These are phyloP conservation scores for Syngnathus floridae DNA, from an alignment of 2,113 vertebrate species.

Conservation along the genomic window DNA sequence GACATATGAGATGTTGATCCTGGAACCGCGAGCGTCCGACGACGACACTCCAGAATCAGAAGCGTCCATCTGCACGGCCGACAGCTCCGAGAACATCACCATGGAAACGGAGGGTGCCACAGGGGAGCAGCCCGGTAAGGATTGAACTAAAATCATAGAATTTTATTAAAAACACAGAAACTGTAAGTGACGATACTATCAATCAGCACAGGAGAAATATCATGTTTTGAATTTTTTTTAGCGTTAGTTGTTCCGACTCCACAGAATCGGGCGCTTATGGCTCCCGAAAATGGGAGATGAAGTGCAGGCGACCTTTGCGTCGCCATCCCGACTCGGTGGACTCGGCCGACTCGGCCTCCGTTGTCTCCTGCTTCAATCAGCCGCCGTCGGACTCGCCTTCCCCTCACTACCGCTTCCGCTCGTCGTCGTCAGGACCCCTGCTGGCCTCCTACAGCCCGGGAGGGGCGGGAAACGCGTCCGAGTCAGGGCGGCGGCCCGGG, in stretches of 20 bases:
- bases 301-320: conserved; percentile 67
- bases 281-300: conserved; percentile 68
- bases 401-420: conserved; percentile 74
- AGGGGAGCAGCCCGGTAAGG: conserved; percentile 72
- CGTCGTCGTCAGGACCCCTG: conserved; percentile 80
- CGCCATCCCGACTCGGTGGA: conserved; percentile 75
- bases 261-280: conserved; percentile 64
- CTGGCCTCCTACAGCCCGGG: conserved; percentile 68
- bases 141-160: neutral
- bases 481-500: conserved; percentile 44
- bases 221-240: too few species aligned
- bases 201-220: neutral
- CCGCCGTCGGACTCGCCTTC: conserved; percentile 65
- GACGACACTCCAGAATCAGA: conserved; percentile 90
- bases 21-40: conserved; percentile 86
- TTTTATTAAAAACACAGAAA: neutral
- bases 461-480: conserved; percentile 38
- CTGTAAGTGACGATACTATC: neutral
- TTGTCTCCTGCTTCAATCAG: conserved; percentile 67
- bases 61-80: conserved; percentile 86
- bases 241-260: too few species aligned
- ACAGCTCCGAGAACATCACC: conserved; percentile 89
- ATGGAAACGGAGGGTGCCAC: conserved; percentile 78
- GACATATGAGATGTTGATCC: conserved; percentile 86
- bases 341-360: conserved; percentile 52